A percentile compares a stretch with the other conserved stretches of the same genome.
Evolutionary conservation across 2,888 invertebrate species (phyloP).

Genomic region (Drepanosiphum platanoidis): DNA sequence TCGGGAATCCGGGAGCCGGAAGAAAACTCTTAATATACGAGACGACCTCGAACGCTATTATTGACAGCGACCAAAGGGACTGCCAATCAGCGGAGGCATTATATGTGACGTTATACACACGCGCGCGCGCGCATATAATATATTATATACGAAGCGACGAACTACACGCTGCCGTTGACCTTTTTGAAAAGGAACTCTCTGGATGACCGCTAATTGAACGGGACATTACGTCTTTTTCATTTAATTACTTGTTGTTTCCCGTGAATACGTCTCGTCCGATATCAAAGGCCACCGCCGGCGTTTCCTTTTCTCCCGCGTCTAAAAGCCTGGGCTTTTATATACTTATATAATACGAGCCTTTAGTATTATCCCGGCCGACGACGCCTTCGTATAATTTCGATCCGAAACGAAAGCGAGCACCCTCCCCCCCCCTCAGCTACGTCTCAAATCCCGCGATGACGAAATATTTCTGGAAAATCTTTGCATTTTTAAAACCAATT

Average conservation of each 20-base stretch:
- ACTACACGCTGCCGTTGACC: slow-evolving; percentile 10
- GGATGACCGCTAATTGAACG: slow-evolving; percentile 43
- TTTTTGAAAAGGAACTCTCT: slow-evolving; percentile 21
- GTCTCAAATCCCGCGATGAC: background rate
- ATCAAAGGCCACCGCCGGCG: slow-evolving; percentile 12
- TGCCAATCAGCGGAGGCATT: slow-evolving; percentile 54
- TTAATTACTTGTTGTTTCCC: slow-evolving; percentile 50
- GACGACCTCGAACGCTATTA: slow-evolving; percentile 45
- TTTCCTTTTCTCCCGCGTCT: slow-evolving; percentile 17
- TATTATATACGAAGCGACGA: too few relatives aligned
- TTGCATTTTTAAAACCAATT: slow-evolving; percentile 28
- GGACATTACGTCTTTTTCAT: slow-evolving; percentile 54
- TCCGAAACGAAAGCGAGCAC: background rate
- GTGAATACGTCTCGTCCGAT: background rate
- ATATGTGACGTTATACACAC: background rate
- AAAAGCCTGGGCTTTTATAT: slow-evolving; percentile 35
- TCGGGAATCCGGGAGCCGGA: slow-evolving; percentile 44
- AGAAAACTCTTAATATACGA: slow-evolving; percentile 52
- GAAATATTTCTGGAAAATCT: too few relatives aligned
- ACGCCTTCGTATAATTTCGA: slow-evolving; percentile 35
- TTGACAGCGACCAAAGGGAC: slow-evolving; percentile 60
- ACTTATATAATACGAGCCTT: slow-evolving; percentile 14
- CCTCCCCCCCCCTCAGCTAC: background rate
- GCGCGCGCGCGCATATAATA: background rate
- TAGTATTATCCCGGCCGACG: slow-evolving; percentile 13